phyloP scores from a whole-genome alignment of 2,113 vertebrate species.

The Halichoeres trimaculatus region DNA sequence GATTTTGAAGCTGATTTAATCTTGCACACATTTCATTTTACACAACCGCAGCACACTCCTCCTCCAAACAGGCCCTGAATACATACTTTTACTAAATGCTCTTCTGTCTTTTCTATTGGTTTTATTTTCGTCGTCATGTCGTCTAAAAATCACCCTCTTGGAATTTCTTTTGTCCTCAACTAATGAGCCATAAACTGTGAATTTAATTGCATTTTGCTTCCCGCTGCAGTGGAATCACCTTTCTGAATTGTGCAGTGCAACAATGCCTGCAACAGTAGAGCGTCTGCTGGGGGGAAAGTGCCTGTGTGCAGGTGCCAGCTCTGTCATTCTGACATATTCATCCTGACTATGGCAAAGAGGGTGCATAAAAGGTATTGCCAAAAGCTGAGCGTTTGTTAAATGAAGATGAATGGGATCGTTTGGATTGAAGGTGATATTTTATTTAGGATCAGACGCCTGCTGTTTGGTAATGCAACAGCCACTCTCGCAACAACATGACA shows the following conservation, averaged over 20 bases:
- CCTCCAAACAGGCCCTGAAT: background rate
- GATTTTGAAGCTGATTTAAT: slow-evolving; percentile 17
- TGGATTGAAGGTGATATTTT: slow-evolving; percentile 85
- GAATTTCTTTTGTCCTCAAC: background rate
- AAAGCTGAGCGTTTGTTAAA: slow-evolving; percentile 75
- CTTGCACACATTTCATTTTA: slow-evolving; percentile 13
- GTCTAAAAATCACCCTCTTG: background rate
- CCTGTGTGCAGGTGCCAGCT: slow-evolving; percentile 49
- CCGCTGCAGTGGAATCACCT: background rate
- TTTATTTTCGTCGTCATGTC: slow-evolving; percentile 18
- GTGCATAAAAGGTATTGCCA: slow-evolving; percentile 73
- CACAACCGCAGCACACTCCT: background rate
- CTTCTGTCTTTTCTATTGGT: slow-evolving; percentile 18
- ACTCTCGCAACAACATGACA: slow-evolving; percentile 83
- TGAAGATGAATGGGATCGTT: slow-evolving; percentile 83
- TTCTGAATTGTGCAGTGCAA: slow-evolving; percentile 21
- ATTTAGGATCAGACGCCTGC: slow-evolving; percentile 76
- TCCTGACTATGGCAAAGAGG: slow-evolving; percentile 57
- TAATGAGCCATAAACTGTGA: slow-evolving; percentile 45
- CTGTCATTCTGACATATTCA: slow-evolving; percentile 74
- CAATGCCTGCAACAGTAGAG: slow-evolving; percentile 30
- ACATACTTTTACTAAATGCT: background rate
- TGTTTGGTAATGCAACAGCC: slow-evolving; percentile 82
- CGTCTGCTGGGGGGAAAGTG: slow-evolving; percentile 29
- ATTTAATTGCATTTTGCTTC: slow-evolving; percentile 40